phyloP scores from a whole-genome alignment of 2,888 invertebrate species.

The Himalopsyche anomala region DNA sequence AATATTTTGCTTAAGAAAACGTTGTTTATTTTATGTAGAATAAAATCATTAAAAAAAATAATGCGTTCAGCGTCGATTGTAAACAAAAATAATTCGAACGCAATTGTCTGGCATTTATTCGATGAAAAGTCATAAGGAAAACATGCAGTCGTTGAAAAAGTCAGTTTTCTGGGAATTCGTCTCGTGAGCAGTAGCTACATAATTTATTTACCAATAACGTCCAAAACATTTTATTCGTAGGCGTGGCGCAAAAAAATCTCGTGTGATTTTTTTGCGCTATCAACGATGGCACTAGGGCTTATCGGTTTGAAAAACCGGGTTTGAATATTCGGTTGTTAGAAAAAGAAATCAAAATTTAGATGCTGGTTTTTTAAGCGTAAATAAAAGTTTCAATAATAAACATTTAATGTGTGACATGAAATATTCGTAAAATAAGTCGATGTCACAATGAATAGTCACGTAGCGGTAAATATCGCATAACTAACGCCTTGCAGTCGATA shows the following conservation, averaged over 20 bases:
- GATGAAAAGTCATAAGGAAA: not conserved
- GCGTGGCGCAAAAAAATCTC: not conserved
- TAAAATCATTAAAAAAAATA: conserved; percentile 9
- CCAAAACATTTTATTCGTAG: conserved; percentile 18
- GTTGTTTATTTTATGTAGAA: not conserved
- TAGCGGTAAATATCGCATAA: too few relatives aligned
- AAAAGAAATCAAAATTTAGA: too few relatives aligned
- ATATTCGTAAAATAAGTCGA: too few relatives aligned
- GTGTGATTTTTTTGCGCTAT: not conserved
- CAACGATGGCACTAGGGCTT: not conserved
- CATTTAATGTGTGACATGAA: too few relatives aligned
- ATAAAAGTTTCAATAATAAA: too few relatives aligned
- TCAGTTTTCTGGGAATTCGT: conserved; percentile 3
- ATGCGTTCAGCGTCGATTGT: not conserved
- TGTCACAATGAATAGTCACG: too few relatives aligned
- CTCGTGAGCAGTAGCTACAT: not conserved
- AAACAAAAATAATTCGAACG: not conserved
- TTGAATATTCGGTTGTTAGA: too few relatives aligned
- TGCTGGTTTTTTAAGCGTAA: too few relatives aligned
- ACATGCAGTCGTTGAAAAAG: not conserved
- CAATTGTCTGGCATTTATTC: not conserved
- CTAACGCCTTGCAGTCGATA: too few relatives aligned
- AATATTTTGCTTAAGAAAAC: not conserved
- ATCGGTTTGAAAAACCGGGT: too few relatives aligned
- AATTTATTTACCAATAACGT: conserved; percentile 25